phyloP scores from a whole-genome alignment of 2,888 invertebrate genomes.

The Hesperia comma region DNA sequence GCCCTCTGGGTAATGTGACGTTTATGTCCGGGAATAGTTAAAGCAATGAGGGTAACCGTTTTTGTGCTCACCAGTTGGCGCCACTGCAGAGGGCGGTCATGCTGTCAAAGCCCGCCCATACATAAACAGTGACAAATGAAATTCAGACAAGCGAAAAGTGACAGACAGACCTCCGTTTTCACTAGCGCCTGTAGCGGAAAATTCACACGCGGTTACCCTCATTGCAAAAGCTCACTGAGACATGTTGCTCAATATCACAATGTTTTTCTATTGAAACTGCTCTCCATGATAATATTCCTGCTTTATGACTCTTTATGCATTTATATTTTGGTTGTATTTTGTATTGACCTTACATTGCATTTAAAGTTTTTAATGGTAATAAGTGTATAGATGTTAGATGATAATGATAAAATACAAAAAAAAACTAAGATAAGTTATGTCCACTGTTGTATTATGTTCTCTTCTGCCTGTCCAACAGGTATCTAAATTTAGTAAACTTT shows the following conservation, averaged over 20 bases:
- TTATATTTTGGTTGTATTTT: constrained; percentile 9
- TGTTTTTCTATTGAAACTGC: too few relatives aligned
- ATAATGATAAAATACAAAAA: constrained; percentile 13
- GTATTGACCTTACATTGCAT: neutral
- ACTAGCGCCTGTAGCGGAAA: too few relatives aligned
- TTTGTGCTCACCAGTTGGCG: too few relatives aligned
- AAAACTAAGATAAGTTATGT: constrained; percentile 6
- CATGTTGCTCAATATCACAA: too few relatives aligned
- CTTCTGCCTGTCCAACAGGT: constrained; percentile 7
- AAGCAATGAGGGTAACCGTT: too few relatives aligned
- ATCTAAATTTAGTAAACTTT: constrained; percentile 11
- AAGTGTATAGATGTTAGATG: constrained; percentile 18
- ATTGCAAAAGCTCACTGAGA: neutral
- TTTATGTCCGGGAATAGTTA: too few relatives aligned
- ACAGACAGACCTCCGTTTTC: too few relatives aligned
- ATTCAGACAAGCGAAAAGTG: too few relatives aligned
- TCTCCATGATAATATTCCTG: neutral
- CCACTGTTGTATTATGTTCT: constrained; percentile 6
- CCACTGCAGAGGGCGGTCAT: too few relatives aligned
- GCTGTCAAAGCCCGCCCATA: too few relatives aligned
- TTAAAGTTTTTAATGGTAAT: neutral
- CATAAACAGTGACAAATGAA: neutral
- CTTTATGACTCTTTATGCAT: constrained; percentile 14
- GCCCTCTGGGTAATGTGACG: too few relatives aligned
- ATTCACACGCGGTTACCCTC: too few relatives aligned